A percentile compares a stretch with the other conserved stretches of the same genome.
Conservation (phyloP, 2,888 invertebrate genomes). For the Apoderus coryli region DNA sequence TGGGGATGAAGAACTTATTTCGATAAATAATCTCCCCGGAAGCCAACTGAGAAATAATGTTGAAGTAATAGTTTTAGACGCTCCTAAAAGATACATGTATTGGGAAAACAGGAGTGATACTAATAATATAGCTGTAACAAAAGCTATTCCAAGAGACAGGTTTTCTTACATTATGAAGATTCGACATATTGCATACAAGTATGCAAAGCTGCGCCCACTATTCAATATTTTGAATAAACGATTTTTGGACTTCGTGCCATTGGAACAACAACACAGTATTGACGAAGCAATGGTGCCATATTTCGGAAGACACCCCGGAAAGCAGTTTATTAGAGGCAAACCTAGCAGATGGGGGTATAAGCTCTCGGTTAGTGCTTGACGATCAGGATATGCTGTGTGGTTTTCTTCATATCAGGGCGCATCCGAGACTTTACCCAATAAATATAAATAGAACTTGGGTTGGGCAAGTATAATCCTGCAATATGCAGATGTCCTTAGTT, state of each 20-base stretch:
- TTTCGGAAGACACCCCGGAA: slow-evolving; percentile 1
- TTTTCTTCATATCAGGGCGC: slow-evolving; percentile 3
- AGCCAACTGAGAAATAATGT: no score
- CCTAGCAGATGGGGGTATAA: slow-evolving; percentile 1
- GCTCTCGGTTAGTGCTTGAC: slow-evolving; percentile 1
- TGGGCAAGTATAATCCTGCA: slow-evolving; percentile 1
- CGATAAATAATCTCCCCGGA: no score
- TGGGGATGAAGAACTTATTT: no score
- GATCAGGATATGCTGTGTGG: neutral
- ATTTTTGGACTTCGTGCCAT: slow-evolving; percentile 6
- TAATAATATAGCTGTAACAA: no score
- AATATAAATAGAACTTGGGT: neutral
- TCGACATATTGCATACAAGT: no score
- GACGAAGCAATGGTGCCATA: slow-evolving; percentile 3
- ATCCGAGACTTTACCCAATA: slow-evolving; percentile 1
- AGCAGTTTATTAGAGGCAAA: slow-evolving; percentile 1
- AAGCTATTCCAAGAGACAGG: no score
- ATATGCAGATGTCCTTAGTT: slow-evolving; percentile 2
- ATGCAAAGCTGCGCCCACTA: neutral
- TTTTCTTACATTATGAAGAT: no score
- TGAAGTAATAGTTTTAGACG: no score
- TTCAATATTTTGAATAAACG: slow-evolving; percentile 5
- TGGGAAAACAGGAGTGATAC: no score
- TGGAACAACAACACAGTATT: no score
- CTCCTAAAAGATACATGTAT: no score